These are phyloP conservation scores for Enteromius fasciolatus DNA, from an alignment of 2,797 vertebrate species.

Conservation along the genomic window DNA sequence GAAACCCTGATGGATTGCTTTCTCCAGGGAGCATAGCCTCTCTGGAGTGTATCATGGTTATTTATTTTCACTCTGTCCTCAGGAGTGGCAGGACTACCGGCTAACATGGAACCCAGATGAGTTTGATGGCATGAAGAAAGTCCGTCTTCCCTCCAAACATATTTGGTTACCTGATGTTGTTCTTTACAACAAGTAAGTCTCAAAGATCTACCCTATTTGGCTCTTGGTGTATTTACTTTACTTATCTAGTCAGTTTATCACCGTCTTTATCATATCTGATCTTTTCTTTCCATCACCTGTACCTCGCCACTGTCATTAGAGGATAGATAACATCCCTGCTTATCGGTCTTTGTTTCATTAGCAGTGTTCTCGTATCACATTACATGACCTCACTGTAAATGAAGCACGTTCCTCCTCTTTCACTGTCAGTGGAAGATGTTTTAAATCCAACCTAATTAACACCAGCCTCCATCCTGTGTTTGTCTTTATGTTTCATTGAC, in stretches of 20 bases:
- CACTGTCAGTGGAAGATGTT: conserved; percentile 22
- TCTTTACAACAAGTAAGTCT: conserved; percentile 96
- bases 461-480: conserved; percentile 6
- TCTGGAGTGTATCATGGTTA: neutral
- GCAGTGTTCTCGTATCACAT: conserved; percentile 36
- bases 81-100: conserved; percentile 98
- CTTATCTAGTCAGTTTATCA: neutral
- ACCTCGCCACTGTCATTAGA: neutral
- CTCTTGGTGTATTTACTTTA: neutral
- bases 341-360: conserved; percentile 36
- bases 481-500: conserved; percentile 15
- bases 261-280: neutral
- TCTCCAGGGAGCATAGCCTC: neutral
- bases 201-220: neutral
- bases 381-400: conserved; percentile 44
- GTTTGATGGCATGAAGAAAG: conserved; percentile 96
- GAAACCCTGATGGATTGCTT: neutral
- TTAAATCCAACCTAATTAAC: conserved; percentile 24
- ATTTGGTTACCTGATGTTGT: conserved; percentile 99
- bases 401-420: conserved; percentile 26
- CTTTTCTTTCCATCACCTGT: conserved; percentile 13
- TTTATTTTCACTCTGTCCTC: conserved; percentile 53
- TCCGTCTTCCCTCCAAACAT: conserved; percentile 95
- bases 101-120: conserved; percentile 94
- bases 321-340: conserved; percentile 27